A percentile compares a stretch with the other conserved stretches of the same genome.
Conservation (phyloP, 2,888 invertebrate species). For the Hartigia nigra region DNA sequence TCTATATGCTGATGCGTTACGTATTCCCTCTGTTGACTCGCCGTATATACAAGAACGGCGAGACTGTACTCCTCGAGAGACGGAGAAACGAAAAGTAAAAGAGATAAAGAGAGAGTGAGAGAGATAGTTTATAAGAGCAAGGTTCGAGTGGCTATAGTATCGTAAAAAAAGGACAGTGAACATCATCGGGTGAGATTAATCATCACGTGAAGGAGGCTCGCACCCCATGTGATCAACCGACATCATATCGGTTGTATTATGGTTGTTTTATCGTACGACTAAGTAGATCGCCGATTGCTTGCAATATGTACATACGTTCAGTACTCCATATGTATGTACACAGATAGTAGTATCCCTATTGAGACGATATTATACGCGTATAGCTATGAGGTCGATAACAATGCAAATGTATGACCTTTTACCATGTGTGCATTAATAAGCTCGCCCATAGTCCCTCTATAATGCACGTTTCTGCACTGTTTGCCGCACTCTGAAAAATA, state of each 20-base stretch:
- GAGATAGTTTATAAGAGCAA: background rate
- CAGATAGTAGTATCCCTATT: background rate
- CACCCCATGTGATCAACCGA: conserved; percentile 15
- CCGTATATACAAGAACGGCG: too few relatives aligned
- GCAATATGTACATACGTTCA: background rate
- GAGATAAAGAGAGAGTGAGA: background rate
- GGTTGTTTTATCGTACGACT: background rate
- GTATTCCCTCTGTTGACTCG: background rate
- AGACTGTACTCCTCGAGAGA: background rate
- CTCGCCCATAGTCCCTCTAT: background rate
- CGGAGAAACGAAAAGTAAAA: background rate
- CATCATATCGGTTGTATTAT: background rate
- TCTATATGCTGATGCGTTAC: background rate
- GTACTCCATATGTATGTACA: background rate
- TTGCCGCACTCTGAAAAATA: background rate
- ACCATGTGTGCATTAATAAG: background rate
- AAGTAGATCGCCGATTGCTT: background rate
- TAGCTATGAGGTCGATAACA: background rate
- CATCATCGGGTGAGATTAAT: background rate
- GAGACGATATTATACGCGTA: background rate
- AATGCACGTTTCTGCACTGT: background rate
- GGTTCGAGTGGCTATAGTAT: background rate
- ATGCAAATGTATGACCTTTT: background rate
- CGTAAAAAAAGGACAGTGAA: background rate
- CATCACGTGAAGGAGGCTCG: conserved; percentile 29